These are phyloP conservation scores for Pantherophis vulpinus DNA, from an alignment of 2,797 vertebrate species.

Conservation along the genomic window DNA sequence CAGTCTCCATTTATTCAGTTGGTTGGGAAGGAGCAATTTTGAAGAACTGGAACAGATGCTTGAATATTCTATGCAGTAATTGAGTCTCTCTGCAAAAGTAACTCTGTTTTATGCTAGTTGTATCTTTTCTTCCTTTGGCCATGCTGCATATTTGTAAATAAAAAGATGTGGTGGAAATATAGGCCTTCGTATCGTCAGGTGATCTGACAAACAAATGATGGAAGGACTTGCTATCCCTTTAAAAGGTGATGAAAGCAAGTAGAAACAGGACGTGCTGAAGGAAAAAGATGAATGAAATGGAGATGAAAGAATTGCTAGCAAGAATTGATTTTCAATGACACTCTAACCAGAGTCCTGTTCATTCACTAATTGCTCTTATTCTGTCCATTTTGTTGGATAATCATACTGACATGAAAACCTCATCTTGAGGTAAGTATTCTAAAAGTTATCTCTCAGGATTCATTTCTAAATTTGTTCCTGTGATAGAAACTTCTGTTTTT, in stretches of 20 bases:
- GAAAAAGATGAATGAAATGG: not conserved
- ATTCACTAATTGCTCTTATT: not conserved
- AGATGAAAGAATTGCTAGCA: not conserved
- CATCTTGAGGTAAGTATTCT: not conserved
- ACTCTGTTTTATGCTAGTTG: not conserved
- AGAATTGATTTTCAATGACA: not conserved
- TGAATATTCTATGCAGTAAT: not conserved
- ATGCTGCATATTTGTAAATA: not conserved
- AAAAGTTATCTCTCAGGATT: not conserved
- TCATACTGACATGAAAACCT: not conserved
- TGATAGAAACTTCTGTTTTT: not conserved
- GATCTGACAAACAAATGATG: not conserved
- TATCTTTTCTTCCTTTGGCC: not conserved
- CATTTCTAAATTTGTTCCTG: not conserved
- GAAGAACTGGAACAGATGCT: not conserved
- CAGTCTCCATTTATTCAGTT: not conserved
- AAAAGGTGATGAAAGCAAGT: not conserved
- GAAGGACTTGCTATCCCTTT: not conserved
- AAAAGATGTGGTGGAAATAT: not conserved
- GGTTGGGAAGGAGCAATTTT: not conserved
- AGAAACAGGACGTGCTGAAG: not conserved
- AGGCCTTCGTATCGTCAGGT: not conserved
- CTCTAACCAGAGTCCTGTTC: not conserved
- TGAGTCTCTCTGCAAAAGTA: not conserved
- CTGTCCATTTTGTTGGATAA: not conserved